Evolutionary conservation across 2,797 vertebrate species (phyloP).

Genomic region (Nannoperca obscura): DNA sequence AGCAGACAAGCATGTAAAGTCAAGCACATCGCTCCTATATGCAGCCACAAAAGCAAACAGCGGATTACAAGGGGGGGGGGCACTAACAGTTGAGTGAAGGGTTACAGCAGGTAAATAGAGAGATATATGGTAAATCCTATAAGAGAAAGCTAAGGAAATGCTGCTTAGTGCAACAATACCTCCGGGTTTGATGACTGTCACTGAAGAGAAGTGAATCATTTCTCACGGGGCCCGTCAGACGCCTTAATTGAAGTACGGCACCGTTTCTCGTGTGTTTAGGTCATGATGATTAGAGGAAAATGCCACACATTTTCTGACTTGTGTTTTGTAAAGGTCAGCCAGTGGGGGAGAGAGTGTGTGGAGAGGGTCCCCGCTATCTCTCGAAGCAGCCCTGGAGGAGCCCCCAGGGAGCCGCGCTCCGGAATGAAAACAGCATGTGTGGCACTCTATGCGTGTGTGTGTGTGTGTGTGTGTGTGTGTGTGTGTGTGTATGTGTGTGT

Average conservation of each 20-base stretch:
- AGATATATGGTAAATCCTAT: slow-evolving; percentile 19
- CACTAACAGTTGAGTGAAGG: neutral
- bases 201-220: slow-evolving; percentile 43
- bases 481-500: slow-evolving; percentile 14
- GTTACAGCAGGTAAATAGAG: slow-evolving; percentile 11
- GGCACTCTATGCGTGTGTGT: slow-evolving; percentile 31
- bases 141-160: slow-evolving; percentile 12
- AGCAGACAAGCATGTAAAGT: slow-evolving; percentile 32
- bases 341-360: slow-evolving; percentile 53
- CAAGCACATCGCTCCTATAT: neutral
- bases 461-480: slow-evolving; percentile 15
- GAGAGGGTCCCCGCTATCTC: slow-evolving; percentile 73
- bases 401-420: slow-evolving; percentile 51
- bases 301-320: slow-evolving; percentile 75
- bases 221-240: slow-evolving; percentile 18
- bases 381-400: slow-evolving; percentile 70
- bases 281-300: slow-evolving; percentile 74
- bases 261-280: slow-evolving; percentile 64
- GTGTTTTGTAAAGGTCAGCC: slow-evolving; percentile 80
- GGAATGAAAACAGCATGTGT: slow-evolving; percentile 73
- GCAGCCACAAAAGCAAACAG: slow-evolving; percentile 4
- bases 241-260: slow-evolving; percentile 56
- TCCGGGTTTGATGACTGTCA: slow-evolving; percentile 8
- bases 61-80: neutral
- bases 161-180: slow-evolving; percentile 18